Percentiles rank a stretch among this genome's conserved stretches.
phyloP scores from a whole-genome alignment of 2,797 vertebrate genomes.

The Poecilia wingei region DNA sequence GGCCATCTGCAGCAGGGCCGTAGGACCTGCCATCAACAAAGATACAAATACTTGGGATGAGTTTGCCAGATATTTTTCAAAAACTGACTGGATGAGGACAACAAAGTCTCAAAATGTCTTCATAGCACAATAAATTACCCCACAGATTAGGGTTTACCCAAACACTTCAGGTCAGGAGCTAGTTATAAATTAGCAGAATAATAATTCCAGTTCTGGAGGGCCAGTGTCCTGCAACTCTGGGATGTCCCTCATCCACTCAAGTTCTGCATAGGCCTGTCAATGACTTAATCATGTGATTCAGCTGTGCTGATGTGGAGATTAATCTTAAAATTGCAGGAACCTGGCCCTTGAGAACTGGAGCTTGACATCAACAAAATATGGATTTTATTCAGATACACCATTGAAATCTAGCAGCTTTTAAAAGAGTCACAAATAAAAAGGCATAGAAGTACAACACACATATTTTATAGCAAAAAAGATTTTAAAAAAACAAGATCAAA shows the following conservation, averaged over 20 bases:
- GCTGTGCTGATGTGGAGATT: neutral
- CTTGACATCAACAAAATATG: neutral
- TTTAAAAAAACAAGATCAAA: neutral
- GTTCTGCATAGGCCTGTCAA: neutral
- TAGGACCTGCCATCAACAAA: conserved; percentile 70
- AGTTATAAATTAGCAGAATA: neutral
- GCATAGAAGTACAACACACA: neutral
- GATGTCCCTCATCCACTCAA: neutral
- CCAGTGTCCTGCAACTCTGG: neutral
- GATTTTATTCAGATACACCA: neutral
- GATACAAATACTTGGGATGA: neutral
- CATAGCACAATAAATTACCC: neutral
- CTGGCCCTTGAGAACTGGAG: neutral
- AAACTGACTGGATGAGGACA: neutral
- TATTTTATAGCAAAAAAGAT: neutral
- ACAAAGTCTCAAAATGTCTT: neutral
- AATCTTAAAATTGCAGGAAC: neutral
- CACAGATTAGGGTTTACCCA: neutral
- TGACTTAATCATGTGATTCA: neutral
- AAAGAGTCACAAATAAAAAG: neutral
- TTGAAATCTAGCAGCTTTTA: neutral
- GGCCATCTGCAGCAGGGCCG: conserved; percentile 70
- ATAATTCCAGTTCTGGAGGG: neutral
- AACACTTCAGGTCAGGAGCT: neutral
- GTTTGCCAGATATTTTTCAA: neutral